Evolutionary conservation across 2,797 vertebrate genomes (phyloP).

Genomic region (Heliangelus exortis): DNA sequence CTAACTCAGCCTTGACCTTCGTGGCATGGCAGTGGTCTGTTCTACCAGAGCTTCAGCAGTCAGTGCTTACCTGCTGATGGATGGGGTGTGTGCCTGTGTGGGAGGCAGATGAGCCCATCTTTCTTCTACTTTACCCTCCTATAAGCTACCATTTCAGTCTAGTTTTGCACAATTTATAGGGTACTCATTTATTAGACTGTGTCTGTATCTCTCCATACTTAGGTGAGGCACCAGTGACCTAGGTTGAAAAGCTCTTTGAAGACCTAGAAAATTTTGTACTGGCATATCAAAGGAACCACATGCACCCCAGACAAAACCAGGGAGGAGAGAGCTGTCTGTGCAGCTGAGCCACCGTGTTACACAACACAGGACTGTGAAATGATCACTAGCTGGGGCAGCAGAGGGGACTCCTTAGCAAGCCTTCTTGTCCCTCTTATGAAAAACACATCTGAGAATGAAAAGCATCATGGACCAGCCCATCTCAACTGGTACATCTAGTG

Average conservation of each 20-base stretch:
- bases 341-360: not conserved
- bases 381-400: not conserved
- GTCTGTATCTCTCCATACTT: not conserved
- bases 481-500: not conserved
- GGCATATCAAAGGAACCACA: not conserved
- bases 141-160: not conserved
- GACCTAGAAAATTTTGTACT: not conserved
- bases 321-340: not conserved
- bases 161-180: not conserved
- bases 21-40: accelerated
- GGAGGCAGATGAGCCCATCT: not conserved
- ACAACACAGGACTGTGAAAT: not conserved
- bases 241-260: not conserved
- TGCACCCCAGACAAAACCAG: not conserved
- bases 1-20: not conserved
- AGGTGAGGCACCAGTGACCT: not conserved
- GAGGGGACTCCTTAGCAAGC: not conserved
- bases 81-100: not conserved
- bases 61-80: not conserved
- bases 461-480: not conserved
- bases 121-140: not conserved
- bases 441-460: not conserved
- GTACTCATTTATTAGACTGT: accelerated
- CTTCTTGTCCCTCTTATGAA: not conserved
- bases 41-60: not conserved